Percentiles rank a stretch among this genome's conserved stretches.
These are phyloP conservation scores for Ladona fulva DNA, from an alignment of 1,140 invertebrate genomes.

Conservation along the genomic window DNA sequence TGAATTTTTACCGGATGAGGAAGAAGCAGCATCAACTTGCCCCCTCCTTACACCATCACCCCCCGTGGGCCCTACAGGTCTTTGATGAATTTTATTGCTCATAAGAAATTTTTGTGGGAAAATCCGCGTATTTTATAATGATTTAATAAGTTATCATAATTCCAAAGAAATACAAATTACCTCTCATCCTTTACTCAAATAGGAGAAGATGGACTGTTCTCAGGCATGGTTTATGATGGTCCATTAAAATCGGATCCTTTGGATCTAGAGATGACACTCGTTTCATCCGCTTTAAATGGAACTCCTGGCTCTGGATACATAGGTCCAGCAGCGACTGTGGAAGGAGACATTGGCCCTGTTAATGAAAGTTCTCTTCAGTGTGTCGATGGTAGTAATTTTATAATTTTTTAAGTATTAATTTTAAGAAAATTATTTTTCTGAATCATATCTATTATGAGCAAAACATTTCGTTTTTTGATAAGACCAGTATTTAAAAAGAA, in stretches of 20 bases:
- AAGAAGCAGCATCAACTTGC: constrained; percentile 41
- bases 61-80: constrained; percentile 31
- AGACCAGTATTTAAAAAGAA: no score
- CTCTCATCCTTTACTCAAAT: not conserved
- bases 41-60: constrained; percentile 42
- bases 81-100: not conserved
- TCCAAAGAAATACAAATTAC: not conserved
- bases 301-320: not conserved
- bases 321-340: not conserved
- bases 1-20: constrained; percentile 40
- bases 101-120: no score
- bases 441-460: no score
- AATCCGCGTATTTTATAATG: not conserved
- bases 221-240: not conserved
- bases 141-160: not conserved
- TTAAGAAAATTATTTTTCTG: no score
- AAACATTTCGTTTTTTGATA: no score
- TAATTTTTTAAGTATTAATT: not conserved
- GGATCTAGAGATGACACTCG: not conserved
- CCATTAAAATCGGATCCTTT: not conserved
- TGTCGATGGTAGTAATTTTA: not conserved
- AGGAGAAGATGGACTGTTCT: not conserved
- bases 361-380: not conserved
- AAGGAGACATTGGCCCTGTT: not conserved
- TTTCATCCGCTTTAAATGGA: not conserved